phyloP scores from a whole-genome alignment of 2,888 invertebrate species.

The Pristionchus maxplancki region DNA sequence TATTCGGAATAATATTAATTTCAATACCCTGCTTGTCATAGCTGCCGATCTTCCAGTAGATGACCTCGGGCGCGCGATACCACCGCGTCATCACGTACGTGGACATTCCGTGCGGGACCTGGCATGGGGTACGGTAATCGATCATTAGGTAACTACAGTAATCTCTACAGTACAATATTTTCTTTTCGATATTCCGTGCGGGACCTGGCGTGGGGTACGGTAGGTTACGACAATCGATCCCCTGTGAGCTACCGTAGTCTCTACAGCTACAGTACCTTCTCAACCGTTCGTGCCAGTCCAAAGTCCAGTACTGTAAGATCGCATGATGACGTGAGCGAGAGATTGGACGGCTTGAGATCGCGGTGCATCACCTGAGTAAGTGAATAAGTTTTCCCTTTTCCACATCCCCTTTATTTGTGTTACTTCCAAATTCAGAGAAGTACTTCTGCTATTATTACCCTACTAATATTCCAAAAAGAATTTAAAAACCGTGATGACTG shows the following conservation, averaged over 20 bases:
- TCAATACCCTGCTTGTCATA: constrained; percentile 65
- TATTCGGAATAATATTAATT: no score
- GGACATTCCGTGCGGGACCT: constrained; percentile 55
- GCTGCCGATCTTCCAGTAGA: constrained; percentile 74
- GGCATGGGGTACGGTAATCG: constrained; percentile 35
- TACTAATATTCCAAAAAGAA: no score
- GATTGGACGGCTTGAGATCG: constrained; percentile 75
- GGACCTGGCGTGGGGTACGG: background rate
- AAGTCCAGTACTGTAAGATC: constrained; percentile 75
- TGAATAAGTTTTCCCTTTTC: no score
- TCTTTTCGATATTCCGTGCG: constrained; percentile 59
- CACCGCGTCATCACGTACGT: constrained; percentile 74
- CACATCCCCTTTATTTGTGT: no score
- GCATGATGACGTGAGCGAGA: constrained; percentile 67
- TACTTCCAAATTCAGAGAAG: no score
- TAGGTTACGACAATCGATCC: constrained; percentile 22
- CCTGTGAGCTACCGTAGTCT: background rate
- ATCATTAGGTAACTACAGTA: no score
- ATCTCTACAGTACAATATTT: constrained; percentile 4
- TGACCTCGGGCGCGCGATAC: constrained; percentile 76
- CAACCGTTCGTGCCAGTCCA: constrained; percentile 71
- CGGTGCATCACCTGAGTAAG: constrained; percentile 71
- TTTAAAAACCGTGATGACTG: no score
- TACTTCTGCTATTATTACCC: no score
- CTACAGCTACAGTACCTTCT: constrained; percentile 52